Evolutionary conservation across 2,888 invertebrate genomes (phyloP).

Genomic region (Halocaridina rubra): DNA sequence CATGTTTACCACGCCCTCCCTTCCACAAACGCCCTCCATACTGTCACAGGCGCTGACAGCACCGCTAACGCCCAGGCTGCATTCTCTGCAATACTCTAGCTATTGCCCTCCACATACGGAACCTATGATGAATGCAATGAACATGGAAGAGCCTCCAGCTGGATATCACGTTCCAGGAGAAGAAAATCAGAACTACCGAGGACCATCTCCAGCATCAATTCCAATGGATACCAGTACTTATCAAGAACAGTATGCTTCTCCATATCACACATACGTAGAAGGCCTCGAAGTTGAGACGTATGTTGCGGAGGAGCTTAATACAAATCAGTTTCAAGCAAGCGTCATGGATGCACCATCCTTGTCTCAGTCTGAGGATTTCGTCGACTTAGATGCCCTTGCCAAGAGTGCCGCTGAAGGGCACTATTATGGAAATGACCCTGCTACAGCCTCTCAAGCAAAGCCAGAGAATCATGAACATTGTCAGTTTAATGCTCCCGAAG

Average conservation of each 20-base stretch:
- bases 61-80: conserved; percentile 34
- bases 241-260: conserved; percentile 26
- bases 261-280: conserved; percentile 31
- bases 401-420: conserved; percentile 58
- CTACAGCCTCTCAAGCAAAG: background rate
- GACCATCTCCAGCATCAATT: conserved; percentile 9
- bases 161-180: conserved; percentile 22
- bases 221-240: conserved; percentile 18
- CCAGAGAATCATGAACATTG: conserved; percentile 20
- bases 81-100: conserved; percentile 34
- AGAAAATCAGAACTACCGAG: conserved; percentile 14
- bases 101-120: conserved; percentile 13
- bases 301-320: conserved; percentile 37
- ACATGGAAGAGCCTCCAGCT: conserved; percentile 31
- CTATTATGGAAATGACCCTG: conserved; percentile 3
- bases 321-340: conserved; percentile 15
- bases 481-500: conserved; percentile 23
- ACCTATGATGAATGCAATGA: background rate
- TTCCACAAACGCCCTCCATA: conserved; percentile 47
- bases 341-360: conserved; percentile 32
- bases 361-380: conserved; percentile 57
- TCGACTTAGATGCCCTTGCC: conserved; percentile 61
- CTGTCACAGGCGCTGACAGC: conserved; percentile 51
- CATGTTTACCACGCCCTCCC: conserved; percentile 18
- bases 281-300: conserved; percentile 48